Base-by-base conservation (phyloP, 2,113 vertebrate species). In the Egretta garzetta region DNA sequence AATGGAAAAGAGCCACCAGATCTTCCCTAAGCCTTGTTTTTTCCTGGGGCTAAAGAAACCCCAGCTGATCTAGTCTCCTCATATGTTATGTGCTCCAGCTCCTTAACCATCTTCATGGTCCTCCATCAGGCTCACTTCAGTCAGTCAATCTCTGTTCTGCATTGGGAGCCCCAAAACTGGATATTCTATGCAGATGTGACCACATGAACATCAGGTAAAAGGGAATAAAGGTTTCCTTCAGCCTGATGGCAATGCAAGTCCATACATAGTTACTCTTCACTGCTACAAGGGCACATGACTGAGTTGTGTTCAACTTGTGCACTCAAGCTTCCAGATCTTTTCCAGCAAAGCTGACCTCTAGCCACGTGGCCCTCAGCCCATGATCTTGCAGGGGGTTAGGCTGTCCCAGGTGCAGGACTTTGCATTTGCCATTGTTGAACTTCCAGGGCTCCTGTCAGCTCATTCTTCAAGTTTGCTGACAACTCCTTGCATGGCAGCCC, bases 11-110 rank as follows among this genome's bases (percentile, higher is more conserved):
- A 84, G 6, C 9, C 27, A 68, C 43, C 19, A 56, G 18, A 28
- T 80, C 35, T 80, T 41, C 60, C 15, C 32, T 37, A 39, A 50
- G 23, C 32, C 32, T 76, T 76, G 1, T 4, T 30, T 52, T 47
- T 33, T 4, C 30, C 30, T 62, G 18, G 18, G 22, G 8, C 15
- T 80, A 35, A 88, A 83, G 37, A 67, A 32, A 63, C 13, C 27
- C 22, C 68, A 76, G 27, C 4, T 37, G 45, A 13, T 50, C 60
- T 39, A 50, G 27, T 50, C 37, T 72, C 41, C 28, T 83, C 27
- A 23, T 28, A 18, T 0, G 0, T 41, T 47, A 49, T 1, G 12
- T 32, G 8, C 7, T 58, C 47, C 32, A 30, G 14, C 53, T 67
- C 43, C 52, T 9, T 20, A 49, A 43, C 17, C 30, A 26, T 19